Evolutionary conservation across 2,113 vertebrate species (phyloP).

Genomic region (Lophura nycthemera): DNA sequence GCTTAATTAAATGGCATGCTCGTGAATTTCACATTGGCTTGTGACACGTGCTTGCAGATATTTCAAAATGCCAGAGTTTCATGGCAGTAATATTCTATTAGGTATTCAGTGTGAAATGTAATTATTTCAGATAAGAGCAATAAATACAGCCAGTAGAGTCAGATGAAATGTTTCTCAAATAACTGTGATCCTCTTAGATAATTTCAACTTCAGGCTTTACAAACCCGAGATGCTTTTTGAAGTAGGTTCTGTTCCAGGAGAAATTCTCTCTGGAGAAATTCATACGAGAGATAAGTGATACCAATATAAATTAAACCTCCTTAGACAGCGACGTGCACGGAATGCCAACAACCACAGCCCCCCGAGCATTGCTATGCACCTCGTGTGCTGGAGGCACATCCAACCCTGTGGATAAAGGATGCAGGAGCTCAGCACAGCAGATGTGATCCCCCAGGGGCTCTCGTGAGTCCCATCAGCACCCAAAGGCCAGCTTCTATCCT

Average conservation of each 20-base stretch:
- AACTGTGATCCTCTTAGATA: constrained; percentile 61
- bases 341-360: not conserved
- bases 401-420: not conserved
- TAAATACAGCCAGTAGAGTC: constrained; percentile 1
- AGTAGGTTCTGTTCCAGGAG: constrained; percentile 31
- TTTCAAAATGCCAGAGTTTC: constrained; percentile 21
- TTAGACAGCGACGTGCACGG: fast-evolving
- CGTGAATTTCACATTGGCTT: not conserved
- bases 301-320: constrained; percentile 44
- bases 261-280: constrained; percentile 45
- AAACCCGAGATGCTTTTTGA: constrained; percentile 11
- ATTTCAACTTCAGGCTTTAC: constrained; percentile 44
- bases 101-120: constrained; percentile 59
- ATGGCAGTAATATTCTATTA: constrained; percentile 63
- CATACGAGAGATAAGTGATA: constrained; percentile 36
- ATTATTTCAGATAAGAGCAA: constrained; percentile 60
- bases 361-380: fast-evolving
- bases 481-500: not conserved
- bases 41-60: not conserved
- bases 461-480: not conserved
- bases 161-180: constrained; percentile 53
- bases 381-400: not conserved
- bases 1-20: constrained; percentile 12
- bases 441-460: not conserved
- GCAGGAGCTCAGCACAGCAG: not conserved